A percentile compares a stretch with the other conserved stretches of the same genome.
phyloP scores from a whole-genome alignment of 2,888 invertebrate species.

The Eledona agricola region DNA sequence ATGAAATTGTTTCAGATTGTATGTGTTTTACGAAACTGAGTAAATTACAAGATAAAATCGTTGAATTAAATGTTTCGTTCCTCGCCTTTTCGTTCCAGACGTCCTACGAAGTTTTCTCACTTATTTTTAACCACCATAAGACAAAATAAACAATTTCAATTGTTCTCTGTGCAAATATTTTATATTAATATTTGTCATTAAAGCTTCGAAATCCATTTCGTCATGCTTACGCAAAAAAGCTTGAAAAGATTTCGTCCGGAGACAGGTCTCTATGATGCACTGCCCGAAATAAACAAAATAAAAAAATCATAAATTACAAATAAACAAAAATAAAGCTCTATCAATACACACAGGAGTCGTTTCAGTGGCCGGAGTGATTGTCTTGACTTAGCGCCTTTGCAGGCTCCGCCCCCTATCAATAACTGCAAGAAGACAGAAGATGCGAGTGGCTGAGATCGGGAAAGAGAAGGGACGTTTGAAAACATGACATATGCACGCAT shows the following conservation, averaged over 20 bases:
- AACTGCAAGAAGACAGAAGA: constrained; percentile 47
- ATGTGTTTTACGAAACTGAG: too few relatives aligned
- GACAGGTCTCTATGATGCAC: constrained; percentile 28
- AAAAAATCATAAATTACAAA: constrained; percentile 51
- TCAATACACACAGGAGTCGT: constrained; percentile 55
- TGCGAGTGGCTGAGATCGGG: constrained; percentile 37
- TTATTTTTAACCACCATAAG: constrained; percentile 4
- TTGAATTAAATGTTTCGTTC: too few relatives aligned
- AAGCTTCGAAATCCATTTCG: neutral
- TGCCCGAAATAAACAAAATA: constrained; percentile 43
- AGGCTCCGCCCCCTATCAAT: constrained; percentile 58
- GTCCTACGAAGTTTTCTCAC: constrained; percentile 1
- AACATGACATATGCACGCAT: constrained; percentile 56
- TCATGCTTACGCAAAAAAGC: neutral
- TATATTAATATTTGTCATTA: constrained; percentile 17
- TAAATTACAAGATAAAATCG: too few relatives aligned
- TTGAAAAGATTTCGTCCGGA: constrained; percentile 1
- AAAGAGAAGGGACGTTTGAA: constrained; percentile 46
- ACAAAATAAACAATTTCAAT: constrained; percentile 11
- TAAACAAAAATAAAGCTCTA: constrained; percentile 57
- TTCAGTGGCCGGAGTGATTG: constrained; percentile 51
- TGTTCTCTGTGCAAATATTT: constrained; percentile 18
- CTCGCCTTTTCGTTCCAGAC: neutral
- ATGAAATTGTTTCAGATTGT: too few relatives aligned
- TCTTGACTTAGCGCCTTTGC: constrained; percentile 62